Evolutionary conservation across 1,140 invertebrate genomes (phyloP).

Genomic region (Thalassaphorura encarpata): DNA sequence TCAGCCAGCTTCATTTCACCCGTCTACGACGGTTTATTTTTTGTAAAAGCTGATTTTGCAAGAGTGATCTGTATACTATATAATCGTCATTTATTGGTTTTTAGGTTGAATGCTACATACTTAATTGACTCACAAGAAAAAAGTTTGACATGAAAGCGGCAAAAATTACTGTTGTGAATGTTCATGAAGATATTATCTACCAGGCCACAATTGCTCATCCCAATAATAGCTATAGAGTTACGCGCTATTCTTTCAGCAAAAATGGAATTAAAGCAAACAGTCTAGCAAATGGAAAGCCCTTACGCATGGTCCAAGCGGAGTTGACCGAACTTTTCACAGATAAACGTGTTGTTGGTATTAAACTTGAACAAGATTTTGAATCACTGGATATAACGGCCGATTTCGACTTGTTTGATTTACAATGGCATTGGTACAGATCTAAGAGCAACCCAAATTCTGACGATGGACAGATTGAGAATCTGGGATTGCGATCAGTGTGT

Average conservation of each 20-base stretch:
- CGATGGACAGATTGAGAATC: neutral
- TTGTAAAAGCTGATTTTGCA: too few species aligned
- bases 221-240: neutral
- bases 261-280: neutral
- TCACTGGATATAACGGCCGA: neutral
- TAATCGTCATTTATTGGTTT: too few species aligned
- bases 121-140: neutral
- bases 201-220: neutral
- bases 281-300: neutral
- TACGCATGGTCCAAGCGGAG: neutral
- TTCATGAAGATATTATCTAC: neutral
- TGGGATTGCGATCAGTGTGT: neutral
- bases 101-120: too few species aligned
- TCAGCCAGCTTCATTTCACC: too few species aligned
- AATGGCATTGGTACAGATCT: neutral
- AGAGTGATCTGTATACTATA: too few species aligned
- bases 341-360: neutral
- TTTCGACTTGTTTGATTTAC: neutral
- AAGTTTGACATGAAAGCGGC: neutral
- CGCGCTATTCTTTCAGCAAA: neutral
- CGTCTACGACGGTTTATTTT: too few species aligned
- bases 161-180: neutral
- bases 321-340: neutral
- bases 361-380: neutral
- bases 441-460: neutral